These are phyloP conservation scores for Zapus hudsonius DNA, from an alignment of 2,113 vertebrate genomes.

Conservation along the genomic window DNA sequence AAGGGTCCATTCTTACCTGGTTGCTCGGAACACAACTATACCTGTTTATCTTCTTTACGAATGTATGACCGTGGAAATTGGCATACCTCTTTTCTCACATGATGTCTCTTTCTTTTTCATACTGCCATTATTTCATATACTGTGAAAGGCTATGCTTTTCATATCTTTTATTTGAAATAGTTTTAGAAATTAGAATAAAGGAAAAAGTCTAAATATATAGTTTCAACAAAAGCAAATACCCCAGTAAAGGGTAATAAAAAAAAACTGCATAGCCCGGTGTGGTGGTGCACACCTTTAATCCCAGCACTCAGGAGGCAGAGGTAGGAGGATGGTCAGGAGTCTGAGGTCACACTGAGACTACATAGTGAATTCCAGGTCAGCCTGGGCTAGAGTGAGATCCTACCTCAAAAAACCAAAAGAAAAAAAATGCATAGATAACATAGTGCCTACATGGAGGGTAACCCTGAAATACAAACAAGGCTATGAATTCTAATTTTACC, in stretches of 20 bases:
- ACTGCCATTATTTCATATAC: not conserved
- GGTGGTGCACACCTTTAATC: no score
- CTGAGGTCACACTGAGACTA: no score
- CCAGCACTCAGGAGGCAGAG: no score
- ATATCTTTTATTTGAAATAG: not conserved
- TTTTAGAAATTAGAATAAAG: constrained; percentile 12
- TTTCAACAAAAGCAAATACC: not conserved
- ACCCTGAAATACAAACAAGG: constrained; percentile 47
- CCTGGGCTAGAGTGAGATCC: no score
- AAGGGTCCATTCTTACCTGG: not conserved
- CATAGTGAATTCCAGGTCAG: no score
- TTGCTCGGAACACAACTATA: not conserved
- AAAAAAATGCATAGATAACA: constrained; percentile 13
- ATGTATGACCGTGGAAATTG: not conserved
- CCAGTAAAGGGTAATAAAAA: not conserved
- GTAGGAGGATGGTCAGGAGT: no score
- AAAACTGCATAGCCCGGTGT: no score
- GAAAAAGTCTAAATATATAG: constrained; percentile 15
- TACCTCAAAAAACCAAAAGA: no score
- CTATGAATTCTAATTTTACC: constrained; percentile 55
- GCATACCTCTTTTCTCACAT: not conserved
- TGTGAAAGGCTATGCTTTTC: not conserved
- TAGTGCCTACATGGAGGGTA: not conserved
- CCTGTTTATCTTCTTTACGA: no score
- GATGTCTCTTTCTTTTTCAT: not conserved